Evolutionary conservation across 2,888 invertebrate genomes (phyloP).

Genomic region (Liodrosophila aerea): DNA sequence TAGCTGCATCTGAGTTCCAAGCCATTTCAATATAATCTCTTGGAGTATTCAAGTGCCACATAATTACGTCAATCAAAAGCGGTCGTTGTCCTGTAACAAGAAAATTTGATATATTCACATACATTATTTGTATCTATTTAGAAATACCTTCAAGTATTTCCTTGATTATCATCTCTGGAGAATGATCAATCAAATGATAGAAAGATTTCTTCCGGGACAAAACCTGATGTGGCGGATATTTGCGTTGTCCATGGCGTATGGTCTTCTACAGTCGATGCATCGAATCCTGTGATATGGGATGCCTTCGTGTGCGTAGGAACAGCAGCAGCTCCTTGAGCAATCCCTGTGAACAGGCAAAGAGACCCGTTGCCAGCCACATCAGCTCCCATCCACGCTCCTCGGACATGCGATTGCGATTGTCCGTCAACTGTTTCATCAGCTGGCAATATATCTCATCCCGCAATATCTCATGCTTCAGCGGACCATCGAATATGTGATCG

Average conservation of each 20-base stretch:
- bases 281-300: slow-evolving; percentile 98
- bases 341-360: slow-evolving; percentile 98
- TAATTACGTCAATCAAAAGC: background rate
- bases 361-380: slow-evolving; percentile 98
- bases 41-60: background rate
- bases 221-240: slow-evolving; percentile 99
- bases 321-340: slow-evolving; percentile 93
- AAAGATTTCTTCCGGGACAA: too few relatives aligned
- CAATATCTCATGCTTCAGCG: slow-evolving; percentile 97
- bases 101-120: too few relatives aligned
- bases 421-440: slow-evolving; percentile 98
- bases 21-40: too few relatives aligned
- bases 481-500: slow-evolving; percentile 98
- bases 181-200: too few relatives aligned
- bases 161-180: too few relatives aligned
- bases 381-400: slow-evolving; percentile 99
- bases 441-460: slow-evolving; percentile 99
- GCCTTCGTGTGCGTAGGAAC: slow-evolving; percentile 93
- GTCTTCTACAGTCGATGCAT: slow-evolving; percentile 98
- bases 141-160: too few relatives aligned
- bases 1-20: too few relatives aligned
- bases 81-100: slow-evolving; percentile 6
- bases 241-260: slow-evolving; percentile 95
- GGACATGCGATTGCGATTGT: slow-evolving; percentile 96
- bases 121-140: too few relatives aligned